These are phyloP conservation scores for Sarcoramphus papa DNA, from an alignment of 2,797 vertebrate genomes.

Conservation along the genomic window DNA sequence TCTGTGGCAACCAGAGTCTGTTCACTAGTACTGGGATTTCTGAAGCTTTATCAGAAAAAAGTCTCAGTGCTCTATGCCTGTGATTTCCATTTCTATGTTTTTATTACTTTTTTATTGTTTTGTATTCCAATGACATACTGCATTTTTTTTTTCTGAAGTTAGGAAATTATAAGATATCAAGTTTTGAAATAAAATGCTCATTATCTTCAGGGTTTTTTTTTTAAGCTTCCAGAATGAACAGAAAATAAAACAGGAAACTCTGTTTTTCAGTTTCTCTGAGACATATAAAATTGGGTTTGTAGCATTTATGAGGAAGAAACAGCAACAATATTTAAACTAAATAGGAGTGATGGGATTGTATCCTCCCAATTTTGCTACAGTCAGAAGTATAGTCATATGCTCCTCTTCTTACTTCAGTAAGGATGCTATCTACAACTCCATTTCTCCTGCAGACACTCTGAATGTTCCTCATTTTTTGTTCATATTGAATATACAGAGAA, in stretches of 20 bases:
- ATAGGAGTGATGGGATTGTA: not conserved
- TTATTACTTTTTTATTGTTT: not conserved
- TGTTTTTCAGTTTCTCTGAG: not conserved
- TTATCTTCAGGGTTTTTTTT: not conserved
- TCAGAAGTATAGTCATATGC: not conserved
- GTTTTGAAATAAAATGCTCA: not conserved
- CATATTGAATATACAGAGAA: not conserved
- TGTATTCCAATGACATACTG: not conserved
- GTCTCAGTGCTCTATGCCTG: not conserved
- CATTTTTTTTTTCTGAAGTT: not conserved
- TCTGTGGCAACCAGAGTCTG: slow-evolving; percentile 60
- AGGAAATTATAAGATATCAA: not conserved
- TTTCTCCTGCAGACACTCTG: not conserved
- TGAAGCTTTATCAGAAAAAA: not conserved
- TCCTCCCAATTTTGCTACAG: not conserved
- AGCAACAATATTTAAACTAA: not conserved
- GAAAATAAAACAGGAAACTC: not conserved
- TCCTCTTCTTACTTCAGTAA: not conserved
- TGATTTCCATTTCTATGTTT: not conserved
- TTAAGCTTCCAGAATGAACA: not conserved
- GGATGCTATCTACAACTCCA: not conserved
- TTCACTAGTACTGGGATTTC: slow-evolving; percentile 14
- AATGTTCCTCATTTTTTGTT: not conserved
- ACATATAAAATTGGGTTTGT: not conserved
- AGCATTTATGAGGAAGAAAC: not conserved